A percentile compares a stretch with the other conserved stretches of the same genome.
phyloP scores from a whole-genome alignment of 1,140 invertebrate genomes.

The Ceratitis capitata region DNA sequence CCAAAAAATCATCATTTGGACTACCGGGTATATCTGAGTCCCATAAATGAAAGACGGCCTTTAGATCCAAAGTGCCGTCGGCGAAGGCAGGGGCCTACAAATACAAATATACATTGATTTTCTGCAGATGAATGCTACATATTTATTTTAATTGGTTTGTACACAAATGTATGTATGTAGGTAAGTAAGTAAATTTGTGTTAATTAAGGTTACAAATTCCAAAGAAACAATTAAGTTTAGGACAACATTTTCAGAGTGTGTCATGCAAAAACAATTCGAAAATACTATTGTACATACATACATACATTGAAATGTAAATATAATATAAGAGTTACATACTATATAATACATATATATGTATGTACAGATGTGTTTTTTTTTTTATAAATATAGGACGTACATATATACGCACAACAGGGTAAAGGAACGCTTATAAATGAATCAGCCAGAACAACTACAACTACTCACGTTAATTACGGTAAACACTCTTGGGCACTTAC shows the following conservation, averaged over 20 bases:
- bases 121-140: neutral
- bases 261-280: neutral
- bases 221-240: neutral
- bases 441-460: too few relatives aligned
- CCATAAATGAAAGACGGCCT: slow-evolving; percentile 79
- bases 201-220: neutral
- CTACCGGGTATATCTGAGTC: slow-evolving; percentile 86
- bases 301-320: neutral
- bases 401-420: neutral
- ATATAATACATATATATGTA: too few relatives aligned
- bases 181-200: neutral
- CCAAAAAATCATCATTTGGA: slow-evolving; percentile 82
- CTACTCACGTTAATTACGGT: neutral
- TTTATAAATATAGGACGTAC: too few relatives aligned
- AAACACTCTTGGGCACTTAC: neutral
- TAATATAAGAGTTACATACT: too few relatives aligned
- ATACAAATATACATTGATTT: slow-evolving; percentile 40
- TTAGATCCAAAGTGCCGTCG: slow-evolving; percentile 75
- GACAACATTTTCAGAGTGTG: neutral
- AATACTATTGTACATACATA: too few relatives aligned
- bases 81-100: slow-evolving; percentile 73
- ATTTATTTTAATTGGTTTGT: too few relatives aligned
- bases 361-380: too few relatives aligned
- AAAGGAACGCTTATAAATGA: neutral
- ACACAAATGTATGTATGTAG: neutral